phyloP scores from a whole-genome alignment of 2,113 vertebrate species.

The Alces alces region DNA sequence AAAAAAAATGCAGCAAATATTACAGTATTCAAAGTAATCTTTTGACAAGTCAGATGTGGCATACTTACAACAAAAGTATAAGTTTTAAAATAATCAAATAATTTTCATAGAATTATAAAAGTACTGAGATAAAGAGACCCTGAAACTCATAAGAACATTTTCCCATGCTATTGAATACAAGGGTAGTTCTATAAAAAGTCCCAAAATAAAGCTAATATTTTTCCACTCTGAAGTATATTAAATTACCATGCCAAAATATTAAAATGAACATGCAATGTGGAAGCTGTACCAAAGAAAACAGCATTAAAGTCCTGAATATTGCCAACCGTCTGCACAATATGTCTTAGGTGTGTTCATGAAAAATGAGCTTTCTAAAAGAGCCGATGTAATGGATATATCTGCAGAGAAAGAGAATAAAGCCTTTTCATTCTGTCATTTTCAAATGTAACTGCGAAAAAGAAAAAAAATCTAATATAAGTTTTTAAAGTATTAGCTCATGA shows the following conservation, averaged over 20 bases:
- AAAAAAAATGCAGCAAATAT: constrained; percentile 47
- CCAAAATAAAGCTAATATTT: constrained; percentile 75
- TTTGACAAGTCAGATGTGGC: constrained; percentile 78
- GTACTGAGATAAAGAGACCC: constrained; percentile 82
- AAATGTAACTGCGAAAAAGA: constrained; percentile 66
- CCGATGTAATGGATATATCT: constrained; percentile 41
- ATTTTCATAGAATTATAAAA: constrained; percentile 84
- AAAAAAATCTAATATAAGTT: constrained; percentile 60
- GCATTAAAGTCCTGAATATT: constrained; percentile 59
- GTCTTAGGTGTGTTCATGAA: constrained; percentile 59
- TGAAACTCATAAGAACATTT: constrained; percentile 79
- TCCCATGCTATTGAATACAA: constrained; percentile 74
- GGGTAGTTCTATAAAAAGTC: constrained; percentile 68
- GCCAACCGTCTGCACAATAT: constrained; percentile 57
- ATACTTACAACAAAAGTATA: constrained; percentile 80
- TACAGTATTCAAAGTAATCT: constrained; percentile 78
- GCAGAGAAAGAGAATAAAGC: constrained; percentile 67
- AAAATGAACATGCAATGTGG: constrained; percentile 75
- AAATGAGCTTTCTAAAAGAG: constrained; percentile 70
- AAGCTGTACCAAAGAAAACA: constrained; percentile 75
- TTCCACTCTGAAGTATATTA: constrained; percentile 71
- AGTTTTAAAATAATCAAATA: constrained; percentile 86
- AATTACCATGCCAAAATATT: constrained; percentile 75
- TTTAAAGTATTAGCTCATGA: constrained; percentile 76
- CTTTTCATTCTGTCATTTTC: constrained; percentile 66